phyloP scores from a whole-genome alignment of 2,113 vertebrate genomes.

The Rhagologus leucostigma region DNA sequence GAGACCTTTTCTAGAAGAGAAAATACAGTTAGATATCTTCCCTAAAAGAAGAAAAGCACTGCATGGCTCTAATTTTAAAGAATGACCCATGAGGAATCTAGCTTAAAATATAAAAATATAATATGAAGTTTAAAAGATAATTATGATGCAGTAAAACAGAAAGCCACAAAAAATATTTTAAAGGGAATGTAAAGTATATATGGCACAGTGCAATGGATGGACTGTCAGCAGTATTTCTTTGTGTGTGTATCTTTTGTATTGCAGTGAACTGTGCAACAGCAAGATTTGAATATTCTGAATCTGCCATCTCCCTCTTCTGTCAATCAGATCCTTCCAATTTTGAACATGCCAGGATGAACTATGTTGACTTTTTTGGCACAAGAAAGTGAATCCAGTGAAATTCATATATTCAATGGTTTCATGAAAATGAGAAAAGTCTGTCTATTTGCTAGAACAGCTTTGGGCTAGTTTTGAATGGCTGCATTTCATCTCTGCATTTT shows the following conservation, averaged over 20 bases:
- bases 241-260: slow-evolving; percentile 25
- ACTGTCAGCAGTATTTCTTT: slow-evolving; percentile 60
- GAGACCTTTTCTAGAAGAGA: background rate
- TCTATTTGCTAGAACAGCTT: slow-evolving; percentile 68
- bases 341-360: slow-evolving; percentile 67
- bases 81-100: background rate
- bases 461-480: slow-evolving; percentile 67
- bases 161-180: background rate
- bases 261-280: slow-evolving; percentile 43
- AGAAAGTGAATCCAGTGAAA: slow-evolving; percentile 63
- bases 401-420: slow-evolving; percentile 67
- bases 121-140: slow-evolving; percentile 21
- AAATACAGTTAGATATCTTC: background rate
- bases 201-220: slow-evolving; percentile 11
- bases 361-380: slow-evolving; percentile 66
- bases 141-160: background rate
- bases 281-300: slow-evolving; percentile 66
- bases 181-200: background rate
- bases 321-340: slow-evolving; percentile 64
- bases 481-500: slow-evolving; percentile 64
- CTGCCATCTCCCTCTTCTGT: slow-evolving; percentile 61
- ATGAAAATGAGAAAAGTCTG: slow-evolving; percentile 68
- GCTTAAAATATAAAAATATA: slow-evolving; percentile 22
- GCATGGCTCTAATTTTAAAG: background rate
- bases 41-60: background rate